These are phyloP conservation scores for Ricordea florida DNA, from an alignment of 92 coral and sea anemone species.

Conservation along the genomic window DNA sequence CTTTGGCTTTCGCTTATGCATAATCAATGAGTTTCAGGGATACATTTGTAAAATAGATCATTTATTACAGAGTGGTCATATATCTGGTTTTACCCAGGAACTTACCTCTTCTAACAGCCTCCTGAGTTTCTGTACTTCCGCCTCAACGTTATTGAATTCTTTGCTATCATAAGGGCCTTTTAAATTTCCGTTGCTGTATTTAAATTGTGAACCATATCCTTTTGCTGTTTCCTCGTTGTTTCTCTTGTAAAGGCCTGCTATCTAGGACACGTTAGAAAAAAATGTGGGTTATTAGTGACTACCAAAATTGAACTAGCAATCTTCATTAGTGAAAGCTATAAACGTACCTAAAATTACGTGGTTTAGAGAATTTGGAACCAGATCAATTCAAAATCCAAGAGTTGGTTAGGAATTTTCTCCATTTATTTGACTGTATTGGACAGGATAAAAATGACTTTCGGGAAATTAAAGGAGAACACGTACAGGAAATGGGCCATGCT, in stretches of 20 bases:
- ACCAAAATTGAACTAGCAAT: not conserved
- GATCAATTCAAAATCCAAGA: too few relatives aligned
- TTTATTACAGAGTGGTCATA: not conserved
- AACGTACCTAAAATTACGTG: too few relatives aligned
- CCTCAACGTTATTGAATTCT: not conserved
- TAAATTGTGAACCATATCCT: not conserved
- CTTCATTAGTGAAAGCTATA: not conserved
- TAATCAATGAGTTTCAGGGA: conserved; percentile 38
- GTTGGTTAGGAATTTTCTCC: too few relatives aligned
- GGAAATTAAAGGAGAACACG: too few relatives aligned
- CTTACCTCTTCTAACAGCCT: not conserved
- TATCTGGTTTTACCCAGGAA: not conserved
- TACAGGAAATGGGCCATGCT: too few relatives aligned
- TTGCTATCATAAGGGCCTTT: not conserved
- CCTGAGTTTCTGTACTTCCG: not conserved
- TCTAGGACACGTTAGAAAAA: not conserved
- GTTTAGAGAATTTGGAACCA: too few relatives aligned
- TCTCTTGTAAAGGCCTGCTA: not conserved
- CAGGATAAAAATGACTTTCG: too few relatives aligned
- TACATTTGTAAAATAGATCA: not conserved
- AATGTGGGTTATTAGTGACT: not conserved
- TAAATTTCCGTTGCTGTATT: not conserved
- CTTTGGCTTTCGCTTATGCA: too few relatives aligned
- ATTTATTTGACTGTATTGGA: too few relatives aligned
- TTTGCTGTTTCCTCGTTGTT: not conserved